Evolutionary conservation across 2,888 invertebrate species (phyloP), one percentile per base, ranked within the genome.

Genomic region (Trachelus tabidus): DNA sequence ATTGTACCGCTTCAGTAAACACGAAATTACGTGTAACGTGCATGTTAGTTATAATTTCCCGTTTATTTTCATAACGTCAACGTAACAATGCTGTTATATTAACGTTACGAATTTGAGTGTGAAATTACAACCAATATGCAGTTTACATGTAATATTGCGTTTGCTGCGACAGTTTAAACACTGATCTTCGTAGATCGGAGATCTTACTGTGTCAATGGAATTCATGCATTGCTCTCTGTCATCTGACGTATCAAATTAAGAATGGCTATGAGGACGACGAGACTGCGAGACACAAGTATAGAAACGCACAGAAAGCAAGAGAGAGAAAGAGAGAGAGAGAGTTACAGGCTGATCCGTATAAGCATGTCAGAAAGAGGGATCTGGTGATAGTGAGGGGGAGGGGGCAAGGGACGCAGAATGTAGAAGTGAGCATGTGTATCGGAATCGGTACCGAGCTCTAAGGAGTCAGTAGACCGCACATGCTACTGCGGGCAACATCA

Each of bases 381-480:
- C 23, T 23, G 23, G 9, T 2, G 56, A 56, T 56, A 23, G 56
- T 23, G 56, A n/a, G n/a, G 23, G 56, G 6, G 23, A 2, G 56
- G 23, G 23, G 23, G 23, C 23, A 23, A 56, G 56, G 23, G 56
- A 56, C 31, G 33, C 12, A 71, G 71, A 71, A 71, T 34, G 71
- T 30, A 33, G 23, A 23, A 71, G 71, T 31, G 71, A 71, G 31
- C 12, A 71, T 34, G 56, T 56, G 56, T 56, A 56, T 56, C 56
- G 56, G 23, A 56, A 56, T 56, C 23, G 23, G 71, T 71, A 71
- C 33, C 15, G 33, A 71, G 15, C 71, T 71, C 3, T 33, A 31
- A 31, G 71, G 12, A 34, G 71, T 71, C 71, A 71, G 71, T 71
- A 71, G 31, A 71, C 33, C 71, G 71, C 31, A 71, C 71, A 71